Conservation (phyloP, 1,140 invertebrate genomes). For the Drosophila trapezifrons region DNA sequence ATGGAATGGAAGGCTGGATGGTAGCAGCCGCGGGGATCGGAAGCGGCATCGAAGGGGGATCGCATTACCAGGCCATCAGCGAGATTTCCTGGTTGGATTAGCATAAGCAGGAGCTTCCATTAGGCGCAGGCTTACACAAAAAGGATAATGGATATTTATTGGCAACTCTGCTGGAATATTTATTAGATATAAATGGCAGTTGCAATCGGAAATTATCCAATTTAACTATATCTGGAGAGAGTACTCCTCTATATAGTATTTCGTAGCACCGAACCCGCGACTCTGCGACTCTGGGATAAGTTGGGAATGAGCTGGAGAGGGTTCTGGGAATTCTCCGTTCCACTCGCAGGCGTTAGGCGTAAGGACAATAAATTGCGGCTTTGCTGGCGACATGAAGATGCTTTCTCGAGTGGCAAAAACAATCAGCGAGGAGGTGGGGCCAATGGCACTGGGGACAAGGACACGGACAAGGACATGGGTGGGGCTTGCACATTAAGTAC, state of each 20-base stretch:
- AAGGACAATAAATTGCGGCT: conserved; percentile 45
- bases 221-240: too few species aligned
- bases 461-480: neutral
- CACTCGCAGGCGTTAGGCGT: conserved; percentile 19
- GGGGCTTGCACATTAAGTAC: conserved; percentile 5
- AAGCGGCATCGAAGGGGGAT: neutral
- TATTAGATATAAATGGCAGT: too few species aligned
- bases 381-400: conserved; percentile 49
- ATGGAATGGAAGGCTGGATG: neutral
- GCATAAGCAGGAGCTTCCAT: neutral
- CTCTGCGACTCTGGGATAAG: neutral
- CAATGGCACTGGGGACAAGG: too few species aligned
- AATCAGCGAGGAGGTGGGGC: conserved; percentile 19
- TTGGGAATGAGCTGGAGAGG: neutral
- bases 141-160: neutral
- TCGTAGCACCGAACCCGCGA: too few species aligned
- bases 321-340: conserved; percentile 11
- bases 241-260: too few species aligned
- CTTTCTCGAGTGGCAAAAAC: conserved; percentile 52
- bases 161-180: neutral
- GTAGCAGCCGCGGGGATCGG: neutral
- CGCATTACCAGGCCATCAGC: conserved; percentile 16
- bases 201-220: too few species aligned
- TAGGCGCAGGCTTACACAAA: neutral
- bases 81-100: conserved; percentile 15